Percentiles rank a stretch among this genome's conserved stretches.
Evolutionary conservation across 2,113 vertebrate species (phyloP).

Genomic region (Oreotrochilus melanogaster): DNA sequence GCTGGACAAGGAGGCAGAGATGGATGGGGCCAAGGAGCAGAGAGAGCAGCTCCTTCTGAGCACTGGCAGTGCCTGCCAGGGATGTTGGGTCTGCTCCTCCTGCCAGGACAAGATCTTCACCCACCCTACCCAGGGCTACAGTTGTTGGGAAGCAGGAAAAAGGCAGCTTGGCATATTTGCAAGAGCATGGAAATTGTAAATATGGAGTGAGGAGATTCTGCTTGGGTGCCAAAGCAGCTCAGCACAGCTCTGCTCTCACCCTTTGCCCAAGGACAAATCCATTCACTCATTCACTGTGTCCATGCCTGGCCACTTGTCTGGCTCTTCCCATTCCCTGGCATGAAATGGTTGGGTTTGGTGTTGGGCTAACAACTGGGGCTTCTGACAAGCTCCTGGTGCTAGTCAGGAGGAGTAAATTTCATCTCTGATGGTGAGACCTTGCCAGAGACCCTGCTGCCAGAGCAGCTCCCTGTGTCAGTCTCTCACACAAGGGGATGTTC

Average conservation of each 20-base stretch:
- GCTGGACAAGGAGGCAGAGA: background rate
- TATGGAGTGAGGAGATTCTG: background rate
- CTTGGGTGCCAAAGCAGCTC: background rate
- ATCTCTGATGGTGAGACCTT: background rate
- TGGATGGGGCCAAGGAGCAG: background rate
- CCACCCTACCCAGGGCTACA: rapidly evolving
- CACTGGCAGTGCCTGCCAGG: background rate
- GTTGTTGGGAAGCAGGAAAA: background rate
- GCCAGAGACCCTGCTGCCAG: background rate
- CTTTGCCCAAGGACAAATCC: background rate
- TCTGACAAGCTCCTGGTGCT: too few species aligned
- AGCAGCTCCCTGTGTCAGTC: background rate
- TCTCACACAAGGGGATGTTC: background rate
- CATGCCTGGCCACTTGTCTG: background rate
- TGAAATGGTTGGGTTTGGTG: background rate
- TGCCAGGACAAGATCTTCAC: background rate
- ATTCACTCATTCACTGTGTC: background rate
- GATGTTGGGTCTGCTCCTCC: background rate
- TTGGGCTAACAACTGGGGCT: background rate
- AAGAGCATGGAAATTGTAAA: background rate
- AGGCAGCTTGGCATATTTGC: background rate
- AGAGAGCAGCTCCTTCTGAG: background rate
- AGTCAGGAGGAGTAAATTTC: background rate
- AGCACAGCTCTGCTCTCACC: background rate
- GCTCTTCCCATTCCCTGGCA: rapidly evolving